Evolutionary conservation across 1,140 invertebrate genomes (phyloP).

Genomic region (Pseudomyrmex dendroicus): DNA sequence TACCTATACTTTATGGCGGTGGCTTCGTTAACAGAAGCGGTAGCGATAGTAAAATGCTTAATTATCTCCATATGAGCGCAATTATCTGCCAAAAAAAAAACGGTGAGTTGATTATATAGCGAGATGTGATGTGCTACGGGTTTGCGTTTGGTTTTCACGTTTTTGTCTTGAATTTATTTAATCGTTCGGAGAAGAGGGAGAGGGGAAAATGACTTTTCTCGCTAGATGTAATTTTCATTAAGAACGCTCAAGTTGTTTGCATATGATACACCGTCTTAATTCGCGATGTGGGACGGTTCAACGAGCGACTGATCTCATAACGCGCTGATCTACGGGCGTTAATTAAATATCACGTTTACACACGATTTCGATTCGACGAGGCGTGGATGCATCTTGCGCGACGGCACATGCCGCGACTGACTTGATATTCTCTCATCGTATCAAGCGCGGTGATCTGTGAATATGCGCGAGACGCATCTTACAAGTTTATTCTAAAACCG

Average conservation of each 20-base stretch:
- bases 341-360: constrained; percentile 77
- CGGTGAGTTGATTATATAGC: constrained; percentile 11
- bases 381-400: constrained; percentile 57
- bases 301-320: constrained; percentile 68
- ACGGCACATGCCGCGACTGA: constrained; percentile 14
- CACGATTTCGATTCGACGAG: constrained; percentile 67
- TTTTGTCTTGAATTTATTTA: constrained; percentile 19
- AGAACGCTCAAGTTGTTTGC: constrained; percentile 16
- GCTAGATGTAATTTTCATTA: constrained; percentile 42
- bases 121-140: not conserved
- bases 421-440: constrained; percentile 35
- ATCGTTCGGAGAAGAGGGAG: not conserved
- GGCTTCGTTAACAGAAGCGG: not conserved
- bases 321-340: constrained; percentile 65
- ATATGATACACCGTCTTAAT: constrained; percentile 42
- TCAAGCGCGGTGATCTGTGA: not conserved
- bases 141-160: not conserved
- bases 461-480: not conserved
- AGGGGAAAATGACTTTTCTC: not conserved
- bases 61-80: not conserved
- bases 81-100: constrained; percentile 7
- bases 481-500: not conserved
- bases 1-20: not conserved
- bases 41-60: not conserved
- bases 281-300: constrained; percentile 38